A percentile compares a stretch with the other conserved stretches of the same genome.
These are phyloP conservation scores for Matsumurasca onukii DNA, from an alignment of 1,140 invertebrate species.

Conservation along the genomic window DNA sequence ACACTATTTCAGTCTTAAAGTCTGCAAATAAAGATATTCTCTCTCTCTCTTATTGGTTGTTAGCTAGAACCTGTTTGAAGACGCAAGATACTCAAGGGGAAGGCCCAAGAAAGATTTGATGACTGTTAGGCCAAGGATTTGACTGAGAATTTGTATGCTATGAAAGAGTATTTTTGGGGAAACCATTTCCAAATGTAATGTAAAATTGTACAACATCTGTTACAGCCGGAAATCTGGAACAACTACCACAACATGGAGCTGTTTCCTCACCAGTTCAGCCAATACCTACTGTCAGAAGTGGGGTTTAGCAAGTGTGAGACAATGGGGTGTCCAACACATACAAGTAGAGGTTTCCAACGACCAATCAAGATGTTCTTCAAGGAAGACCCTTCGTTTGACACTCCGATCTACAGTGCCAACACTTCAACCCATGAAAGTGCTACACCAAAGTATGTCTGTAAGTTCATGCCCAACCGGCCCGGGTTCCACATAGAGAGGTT, in stretches of 20 bases:
- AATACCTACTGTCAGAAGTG: slow-evolving; percentile 90
- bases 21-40: too few relatives aligned
- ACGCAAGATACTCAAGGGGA: too few relatives aligned
- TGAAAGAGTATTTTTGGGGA: too few relatives aligned
- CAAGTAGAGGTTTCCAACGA: slow-evolving; percentile 85
- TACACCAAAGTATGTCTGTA: background rate
- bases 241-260: slow-evolving; percentile 87
- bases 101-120: too few relatives aligned
- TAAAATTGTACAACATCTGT: too few relatives aligned
- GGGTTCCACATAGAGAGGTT: background rate
- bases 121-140: too few relatives aligned
- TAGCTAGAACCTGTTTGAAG: too few relatives aligned
- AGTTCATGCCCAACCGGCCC: background rate
- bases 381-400: slow-evolving; percentile 45
- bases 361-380: slow-evolving; percentile 86
- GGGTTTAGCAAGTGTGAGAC: slow-evolving; percentile 88
- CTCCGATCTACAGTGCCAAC: background rate
- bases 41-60: too few relatives aligned
- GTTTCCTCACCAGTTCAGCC: slow-evolving; percentile 85
- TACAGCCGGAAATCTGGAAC: slow-evolving; percentile 81
- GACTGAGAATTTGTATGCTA: too few relatives aligned
- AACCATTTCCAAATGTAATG: too few relatives aligned
- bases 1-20: too few relatives aligned
- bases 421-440: background rate
- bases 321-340: slow-evolving; percentile 79